phyloP scores from a whole-genome alignment of 2,113 vertebrate genomes.

The Carassius auratus region DNA sequence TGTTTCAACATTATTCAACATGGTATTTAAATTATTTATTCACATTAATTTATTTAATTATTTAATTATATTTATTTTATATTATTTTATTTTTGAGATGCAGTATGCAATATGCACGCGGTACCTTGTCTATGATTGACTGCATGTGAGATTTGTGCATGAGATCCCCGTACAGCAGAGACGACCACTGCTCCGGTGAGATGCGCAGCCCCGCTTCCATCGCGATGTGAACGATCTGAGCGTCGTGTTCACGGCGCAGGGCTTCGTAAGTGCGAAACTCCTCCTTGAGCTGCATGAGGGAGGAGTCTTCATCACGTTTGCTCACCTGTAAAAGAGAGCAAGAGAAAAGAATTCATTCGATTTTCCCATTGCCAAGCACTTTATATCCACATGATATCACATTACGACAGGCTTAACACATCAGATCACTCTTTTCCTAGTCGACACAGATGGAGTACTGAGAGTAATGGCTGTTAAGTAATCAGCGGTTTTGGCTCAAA shows the following conservation, averaged over 20 bases:
- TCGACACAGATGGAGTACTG: background rate
- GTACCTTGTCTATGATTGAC: slow-evolving; percentile 97
- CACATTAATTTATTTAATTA: too few relatives aligned
- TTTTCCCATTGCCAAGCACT: background rate
- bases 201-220: slow-evolving; percentile 97
- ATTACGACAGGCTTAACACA: slow-evolving; percentile 1
- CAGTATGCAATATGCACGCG: background rate
- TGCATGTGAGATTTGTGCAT: slow-evolving; percentile 99
- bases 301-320: slow-evolving; percentile 97
- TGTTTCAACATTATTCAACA: too few relatives aligned
- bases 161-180: slow-evolving; percentile 93
- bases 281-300: slow-evolving; percentile 96
- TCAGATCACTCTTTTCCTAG: background rate
- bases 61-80: too few relatives aligned
- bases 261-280: slow-evolving; percentile 96
- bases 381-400: slow-evolving; percentile 4
- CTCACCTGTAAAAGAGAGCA: slow-evolving; percentile 81
- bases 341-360: background rate
- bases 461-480: background rate
- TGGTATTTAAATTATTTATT: too few relatives aligned
- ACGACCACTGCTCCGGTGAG: slow-evolving; percentile 97
- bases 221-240: slow-evolving; percentile 96
- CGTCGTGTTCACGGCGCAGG: slow-evolving; percentile 91
- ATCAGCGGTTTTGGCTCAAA: background rate
- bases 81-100: background rate